Conservation (phyloP, 2,797 vertebrate genomes). For the Coluber constrictor region DNA sequence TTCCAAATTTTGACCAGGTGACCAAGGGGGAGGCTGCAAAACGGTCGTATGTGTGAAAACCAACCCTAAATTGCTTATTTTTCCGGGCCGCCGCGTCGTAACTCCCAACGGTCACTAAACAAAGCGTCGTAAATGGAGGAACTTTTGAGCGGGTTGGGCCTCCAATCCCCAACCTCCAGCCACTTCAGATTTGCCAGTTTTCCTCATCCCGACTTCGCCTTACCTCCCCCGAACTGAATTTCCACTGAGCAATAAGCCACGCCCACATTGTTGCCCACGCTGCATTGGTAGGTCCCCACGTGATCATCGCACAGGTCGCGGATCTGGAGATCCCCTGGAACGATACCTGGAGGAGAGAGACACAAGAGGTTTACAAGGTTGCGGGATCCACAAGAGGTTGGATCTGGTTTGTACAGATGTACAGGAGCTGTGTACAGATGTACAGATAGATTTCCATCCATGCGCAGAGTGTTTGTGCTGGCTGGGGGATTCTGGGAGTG, state of each 20-base stretch:
- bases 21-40: too few species aligned
- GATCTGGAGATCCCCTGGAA: conserved; percentile 80
- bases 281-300: conserved; percentile 80
- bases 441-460: neutral
- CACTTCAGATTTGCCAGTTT: neutral
- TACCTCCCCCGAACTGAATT: conserved; percentile 53
- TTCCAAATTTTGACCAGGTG: too few species aligned
- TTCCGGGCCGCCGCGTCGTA: too few species aligned
- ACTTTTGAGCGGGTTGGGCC: neutral
- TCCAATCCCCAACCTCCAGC: neutral
- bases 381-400: neutral
- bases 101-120: too few species aligned
- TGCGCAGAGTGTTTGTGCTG: neutral
- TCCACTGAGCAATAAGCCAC: conserved; percentile 72
- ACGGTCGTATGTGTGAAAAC: too few species aligned
- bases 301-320: conserved; percentile 75
- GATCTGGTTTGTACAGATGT: neutral
- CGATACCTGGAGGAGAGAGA: conserved; percentile 63
- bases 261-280: conserved; percentile 81
- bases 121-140: too few species aligned
- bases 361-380: neutral
- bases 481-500: too few species aligned
- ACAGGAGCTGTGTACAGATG: too few species aligned
- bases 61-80: too few species aligned
- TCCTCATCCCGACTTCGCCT: neutral